Percentiles rank a stretch among this genome's conserved stretches.
Conservation (phyloP, 2,797 vertebrate species). For the Cottoperca gobio region DNA sequence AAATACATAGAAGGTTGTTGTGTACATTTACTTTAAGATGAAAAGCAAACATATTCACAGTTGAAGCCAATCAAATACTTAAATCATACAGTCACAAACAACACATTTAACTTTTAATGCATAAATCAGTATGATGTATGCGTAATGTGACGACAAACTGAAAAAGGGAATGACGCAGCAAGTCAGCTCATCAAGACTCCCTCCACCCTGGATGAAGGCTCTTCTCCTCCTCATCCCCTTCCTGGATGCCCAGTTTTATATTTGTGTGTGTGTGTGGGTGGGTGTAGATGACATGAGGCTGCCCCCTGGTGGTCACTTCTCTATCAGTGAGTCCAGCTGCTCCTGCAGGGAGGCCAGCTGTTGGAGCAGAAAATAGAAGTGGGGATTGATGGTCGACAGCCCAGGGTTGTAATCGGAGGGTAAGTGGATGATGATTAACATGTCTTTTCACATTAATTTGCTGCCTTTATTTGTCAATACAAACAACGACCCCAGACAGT, state of each 20-base stretch:
- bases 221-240: slow-evolving; percentile 23
- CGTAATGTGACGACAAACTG: slow-evolving; percentile 16
- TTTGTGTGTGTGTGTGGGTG: background rate
- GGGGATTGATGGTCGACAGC: slow-evolving; percentile 74
- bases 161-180: slow-evolving; percentile 64
- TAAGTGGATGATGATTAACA: slow-evolving; percentile 81
- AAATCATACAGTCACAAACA: slow-evolving; percentile 30
- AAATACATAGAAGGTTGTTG: slow-evolving; percentile 3
- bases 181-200: slow-evolving; percentile 37
- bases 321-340: slow-evolving; percentile 88
- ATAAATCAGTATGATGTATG: slow-evolving; percentile 14
- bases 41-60: slow-evolving; percentile 7
- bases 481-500: slow-evolving; percentile 60
- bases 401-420: slow-evolving; percentile 72
- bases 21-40: slow-evolving; percentile 7
- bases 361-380: slow-evolving; percentile 73
- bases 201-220: slow-evolving; percentile 32
- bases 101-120: slow-evolving; percentile 9
- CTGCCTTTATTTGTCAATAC: slow-evolving; percentile 65
- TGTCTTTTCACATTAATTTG: slow-evolving; percentile 66
- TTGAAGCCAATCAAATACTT: slow-evolving; percentile 17
- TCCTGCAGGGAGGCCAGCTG: slow-evolving; percentile 89
- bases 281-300: slow-evolving; percentile 57
- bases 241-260: no score
- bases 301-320: slow-evolving; percentile 87